phyloP scores from a whole-genome alignment of 2,797 vertebrate genomes.

The Steatocranus sp. region DNA sequence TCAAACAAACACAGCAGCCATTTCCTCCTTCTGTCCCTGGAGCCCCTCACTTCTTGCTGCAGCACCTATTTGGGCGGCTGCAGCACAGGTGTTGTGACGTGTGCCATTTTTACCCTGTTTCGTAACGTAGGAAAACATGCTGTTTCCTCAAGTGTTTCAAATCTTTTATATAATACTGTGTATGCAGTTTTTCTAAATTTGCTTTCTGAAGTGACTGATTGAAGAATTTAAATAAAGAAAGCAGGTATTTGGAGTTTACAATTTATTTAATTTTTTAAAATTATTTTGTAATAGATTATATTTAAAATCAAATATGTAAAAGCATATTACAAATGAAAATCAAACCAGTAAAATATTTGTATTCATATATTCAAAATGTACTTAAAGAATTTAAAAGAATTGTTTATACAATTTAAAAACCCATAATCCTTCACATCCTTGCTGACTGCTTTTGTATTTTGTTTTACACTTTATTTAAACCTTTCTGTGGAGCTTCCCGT shows the following conservation, averaged over 20 bases:
- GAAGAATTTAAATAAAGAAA: not conserved
- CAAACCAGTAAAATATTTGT: not conserved
- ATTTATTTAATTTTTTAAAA: not conserved
- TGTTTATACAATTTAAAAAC: not conserved
- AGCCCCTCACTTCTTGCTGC: conserved; percentile 48
- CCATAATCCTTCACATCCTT: not conserved
- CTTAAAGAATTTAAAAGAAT: not conserved
- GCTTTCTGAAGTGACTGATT: not conserved
- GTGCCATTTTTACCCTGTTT: conserved; percentile 39
- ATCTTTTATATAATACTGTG: not conserved
- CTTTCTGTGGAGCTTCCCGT: not conserved
- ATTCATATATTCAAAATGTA: not conserved
- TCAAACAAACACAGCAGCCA: conserved; percentile 68
- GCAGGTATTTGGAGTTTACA: not conserved
- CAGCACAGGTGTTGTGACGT: conserved; percentile 60
- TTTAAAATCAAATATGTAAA: not conserved
- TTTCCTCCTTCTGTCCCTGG: conserved; percentile 63
- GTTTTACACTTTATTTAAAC: conserved; percentile 22
- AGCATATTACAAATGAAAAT: not conserved
- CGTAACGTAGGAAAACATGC: conserved; percentile 18
- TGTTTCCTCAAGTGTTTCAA: not conserved
- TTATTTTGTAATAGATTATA: not conserved
- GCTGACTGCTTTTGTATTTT: not conserved
- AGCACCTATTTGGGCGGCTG: conserved; percentile 50
- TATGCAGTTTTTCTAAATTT: not conserved